Conservation (phyloP, 2,797 vertebrate genomes). For the Siniperca scherzeri region DNA sequence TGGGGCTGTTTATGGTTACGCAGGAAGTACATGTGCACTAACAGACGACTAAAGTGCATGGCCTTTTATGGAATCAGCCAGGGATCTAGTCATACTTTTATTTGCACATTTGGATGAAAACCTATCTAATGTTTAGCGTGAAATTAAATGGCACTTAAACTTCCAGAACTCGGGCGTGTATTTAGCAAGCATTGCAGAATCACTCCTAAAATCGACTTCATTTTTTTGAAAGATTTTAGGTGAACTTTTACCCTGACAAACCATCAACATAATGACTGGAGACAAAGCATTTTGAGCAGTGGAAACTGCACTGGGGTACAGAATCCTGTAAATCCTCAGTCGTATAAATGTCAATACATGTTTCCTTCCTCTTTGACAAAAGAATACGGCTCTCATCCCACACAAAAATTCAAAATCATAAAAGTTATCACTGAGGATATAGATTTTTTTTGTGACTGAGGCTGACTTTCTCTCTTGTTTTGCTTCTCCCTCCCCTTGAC, state of each 20-base stretch:
- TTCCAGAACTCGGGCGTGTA: not conserved
- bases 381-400: constrained; percentile 7
- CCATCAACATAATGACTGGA: not conserved
- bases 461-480: constrained; percentile 35
- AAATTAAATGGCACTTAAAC: not conserved
- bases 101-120: not conserved
- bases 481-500: constrained; percentile 22
- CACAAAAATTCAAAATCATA: constrained; percentile 14
- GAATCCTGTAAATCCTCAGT: constrained; percentile 12
- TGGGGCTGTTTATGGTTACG: not conserved
- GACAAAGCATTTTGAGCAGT: not conserved
- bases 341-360: constrained; percentile 14
- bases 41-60: not conserved
- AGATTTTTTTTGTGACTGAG: not conserved
- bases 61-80: not conserved
- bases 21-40: not conserved
- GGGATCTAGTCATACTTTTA: not conserved
- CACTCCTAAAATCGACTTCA: not conserved
- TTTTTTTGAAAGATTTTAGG: not conserved
- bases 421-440: constrained; percentile 23
- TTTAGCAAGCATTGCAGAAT: not conserved
- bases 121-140: too few species aligned
- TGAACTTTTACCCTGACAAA: not conserved
- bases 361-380: constrained; percentile 23
- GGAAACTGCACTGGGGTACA: not conserved